A percentile compares a stretch with the other conserved stretches of the same genome.
These are phyloP conservation scores for Spodoptera litura DNA, from an alignment of 1,140 invertebrate species.

Conservation along the genomic window DNA sequence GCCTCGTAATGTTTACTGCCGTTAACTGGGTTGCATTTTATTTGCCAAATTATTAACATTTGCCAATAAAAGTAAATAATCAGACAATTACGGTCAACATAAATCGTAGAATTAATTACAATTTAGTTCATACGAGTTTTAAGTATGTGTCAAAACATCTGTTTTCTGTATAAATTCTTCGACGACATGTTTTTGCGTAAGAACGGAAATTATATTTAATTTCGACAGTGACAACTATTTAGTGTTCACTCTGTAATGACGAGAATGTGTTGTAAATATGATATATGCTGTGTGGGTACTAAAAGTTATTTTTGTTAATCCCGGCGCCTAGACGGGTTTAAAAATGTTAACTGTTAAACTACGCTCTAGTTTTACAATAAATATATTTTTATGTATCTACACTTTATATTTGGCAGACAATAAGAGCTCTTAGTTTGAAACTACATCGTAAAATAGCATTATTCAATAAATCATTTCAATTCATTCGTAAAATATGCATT, in stretches of 20 bases:
- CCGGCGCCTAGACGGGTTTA: slow-evolving; percentile 12
- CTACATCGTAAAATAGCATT: background rate
- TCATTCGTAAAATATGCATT: background rate
- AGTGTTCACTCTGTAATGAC: slow-evolving; percentile 25
- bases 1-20: slow-evolving; percentile 8
- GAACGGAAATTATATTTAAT: slow-evolving; percentile 49
- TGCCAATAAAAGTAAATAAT: background rate
- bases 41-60: slow-evolving; percentile 27
- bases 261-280: slow-evolving; percentile 21
- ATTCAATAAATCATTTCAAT: background rate
- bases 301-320: slow-evolving; percentile 7
- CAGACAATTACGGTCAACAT: background rate
- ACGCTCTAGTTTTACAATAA: slow-evolving; percentile 6
- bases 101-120: slow-evolving; percentile 3
- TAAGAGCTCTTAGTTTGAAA: slow-evolving; percentile 16
- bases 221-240: slow-evolving; percentile 41
- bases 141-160: slow-evolving; percentile 28
- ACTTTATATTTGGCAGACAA: slow-evolving; percentile 24
- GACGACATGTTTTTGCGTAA: slow-evolving; percentile 45
- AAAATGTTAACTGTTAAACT: slow-evolving; percentile 6
- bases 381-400: slow-evolving; percentile 22
- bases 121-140: background rate
- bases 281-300: slow-evolving; percentile 6
- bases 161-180: slow-evolving; percentile 52
- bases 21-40: slow-evolving; percentile 15